A percentile compares a stretch with the other conserved stretches of the same genome.
phyloP scores from a whole-genome alignment of 2,888 invertebrate species.

The Noctuana brunneofusca region DNA sequence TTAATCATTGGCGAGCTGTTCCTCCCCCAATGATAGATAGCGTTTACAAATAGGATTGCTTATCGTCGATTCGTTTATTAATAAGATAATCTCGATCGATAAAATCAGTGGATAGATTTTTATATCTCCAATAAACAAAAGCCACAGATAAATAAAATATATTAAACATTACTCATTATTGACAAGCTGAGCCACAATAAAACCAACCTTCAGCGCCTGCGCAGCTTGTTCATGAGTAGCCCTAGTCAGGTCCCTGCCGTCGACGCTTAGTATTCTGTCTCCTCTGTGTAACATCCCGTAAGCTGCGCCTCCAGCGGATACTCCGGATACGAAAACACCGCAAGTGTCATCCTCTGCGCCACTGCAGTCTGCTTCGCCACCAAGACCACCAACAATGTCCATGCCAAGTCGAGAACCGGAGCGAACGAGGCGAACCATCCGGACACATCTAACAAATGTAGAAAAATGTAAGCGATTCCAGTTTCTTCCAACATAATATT shows the following conservation, averaged over 20 bases:
- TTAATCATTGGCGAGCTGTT: too few species aligned
- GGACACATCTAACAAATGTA: constrained; percentile 60
- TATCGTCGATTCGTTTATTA: too few species aligned
- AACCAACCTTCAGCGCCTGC: constrained; percentile 80
- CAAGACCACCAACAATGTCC: constrained; percentile 79
- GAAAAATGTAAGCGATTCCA: background rate
- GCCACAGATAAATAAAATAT: background rate
- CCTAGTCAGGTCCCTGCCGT: constrained; percentile 87
- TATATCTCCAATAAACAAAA: too few species aligned
- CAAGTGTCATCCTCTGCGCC: constrained; percentile 68
- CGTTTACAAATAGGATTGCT: too few species aligned
- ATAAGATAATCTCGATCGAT: too few species aligned
- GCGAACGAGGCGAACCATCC: constrained; percentile 75
- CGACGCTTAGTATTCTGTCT: constrained; percentile 89
- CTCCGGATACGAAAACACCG: constrained; percentile 78
- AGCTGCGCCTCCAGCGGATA: constrained; percentile 71
- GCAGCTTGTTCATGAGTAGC: constrained; percentile 92
- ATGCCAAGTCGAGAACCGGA: constrained; percentile 78
- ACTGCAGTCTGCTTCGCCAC: constrained; percentile 63
- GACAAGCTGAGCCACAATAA: background rate
- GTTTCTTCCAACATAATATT: too few species aligned
- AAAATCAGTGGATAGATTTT: background rate
- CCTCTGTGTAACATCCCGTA: constrained; percentile 84
- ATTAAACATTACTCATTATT: background rate
- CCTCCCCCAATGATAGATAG: too few species aligned